Conservation (phyloP, 37 sponge, comb jelly and placozoan species). For the Chondrilla cf. caribensis region DNA sequence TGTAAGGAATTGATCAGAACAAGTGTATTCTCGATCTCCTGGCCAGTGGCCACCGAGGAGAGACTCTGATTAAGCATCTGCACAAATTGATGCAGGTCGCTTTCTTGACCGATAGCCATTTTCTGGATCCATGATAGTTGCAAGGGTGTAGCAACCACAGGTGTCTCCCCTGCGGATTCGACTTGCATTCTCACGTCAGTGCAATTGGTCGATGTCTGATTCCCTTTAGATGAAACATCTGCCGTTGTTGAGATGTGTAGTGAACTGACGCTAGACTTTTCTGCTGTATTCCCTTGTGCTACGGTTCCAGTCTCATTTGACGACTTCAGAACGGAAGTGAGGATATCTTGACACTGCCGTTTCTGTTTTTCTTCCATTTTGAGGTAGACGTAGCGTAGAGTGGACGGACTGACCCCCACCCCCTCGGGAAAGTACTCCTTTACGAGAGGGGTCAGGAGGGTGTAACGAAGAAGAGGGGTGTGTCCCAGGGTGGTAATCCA, state of each 20-base stretch:
- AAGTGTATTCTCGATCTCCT: not conserved
- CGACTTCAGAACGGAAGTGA: not conserved
- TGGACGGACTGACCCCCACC: conserved; percentile 76
- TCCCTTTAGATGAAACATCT: too few relatives aligned
- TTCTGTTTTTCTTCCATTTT: not conserved
- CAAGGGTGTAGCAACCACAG: too few relatives aligned
- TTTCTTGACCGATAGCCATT: not conserved
- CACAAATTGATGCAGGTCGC: not conserved
- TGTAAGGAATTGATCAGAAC: not conserved
- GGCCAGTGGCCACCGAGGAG: not conserved
- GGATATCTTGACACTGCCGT: not conserved
- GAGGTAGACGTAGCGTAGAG: not conserved
- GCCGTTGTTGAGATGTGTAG: too few relatives aligned
- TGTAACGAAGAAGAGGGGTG: conserved; percentile 68
- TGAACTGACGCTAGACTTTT: too few relatives aligned
- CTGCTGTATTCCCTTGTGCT: too few relatives aligned
- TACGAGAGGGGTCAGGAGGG: conserved; percentile 62
- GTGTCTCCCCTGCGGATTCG: too few relatives aligned
- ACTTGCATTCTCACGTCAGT: too few relatives aligned
- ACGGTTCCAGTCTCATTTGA: too few relatives aligned
- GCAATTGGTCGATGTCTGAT: too few relatives aligned
- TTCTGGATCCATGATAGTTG: too few relatives aligned
- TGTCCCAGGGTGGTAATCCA: conserved; percentile 72
- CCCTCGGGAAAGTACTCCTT: conserved; percentile 76
- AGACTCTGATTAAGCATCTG: not conserved